Conservation (phyloP, 1,140 invertebrate species). For the Eumaeus atala region DNA sequence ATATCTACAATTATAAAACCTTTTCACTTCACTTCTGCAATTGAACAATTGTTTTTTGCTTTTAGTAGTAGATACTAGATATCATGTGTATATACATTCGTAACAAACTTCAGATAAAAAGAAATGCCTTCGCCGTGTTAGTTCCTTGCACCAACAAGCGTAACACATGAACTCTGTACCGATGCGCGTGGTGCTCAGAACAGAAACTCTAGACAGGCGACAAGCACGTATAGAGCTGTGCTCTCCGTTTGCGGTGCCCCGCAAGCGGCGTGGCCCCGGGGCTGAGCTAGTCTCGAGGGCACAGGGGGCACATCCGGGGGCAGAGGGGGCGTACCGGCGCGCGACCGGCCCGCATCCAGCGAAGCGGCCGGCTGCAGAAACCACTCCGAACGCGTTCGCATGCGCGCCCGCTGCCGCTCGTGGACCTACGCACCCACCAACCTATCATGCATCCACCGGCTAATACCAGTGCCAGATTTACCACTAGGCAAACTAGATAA, state of each 20-base stretch:
- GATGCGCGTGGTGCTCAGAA: conserved; percentile 60
- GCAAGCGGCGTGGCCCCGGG: conserved; percentile 26
- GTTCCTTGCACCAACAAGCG: conserved; percentile 32
- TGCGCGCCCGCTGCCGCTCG: conserved; percentile 93
- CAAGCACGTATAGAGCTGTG: conserved; percentile 69
- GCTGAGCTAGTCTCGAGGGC: conserved; percentile 22
- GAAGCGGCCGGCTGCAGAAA: conserved; percentile 86
- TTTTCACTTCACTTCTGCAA: no score
- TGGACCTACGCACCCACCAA: conserved; percentile 81
- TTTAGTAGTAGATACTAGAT: no score
- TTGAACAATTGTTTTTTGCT: no score
- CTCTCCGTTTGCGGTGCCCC: conserved; percentile 43
- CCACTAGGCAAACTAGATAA: no score
- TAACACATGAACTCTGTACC: conserved; percentile 54
- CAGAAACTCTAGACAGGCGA: conserved; percentile 74
- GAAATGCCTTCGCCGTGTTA: conserved; percentile 22
- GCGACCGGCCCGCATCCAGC: conserved; percentile 71
- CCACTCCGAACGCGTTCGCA: conserved; percentile 95
- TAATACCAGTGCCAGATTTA: no score
- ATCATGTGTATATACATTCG: no score
- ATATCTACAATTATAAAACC: no score
- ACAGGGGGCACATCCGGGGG: conserved; percentile 14
- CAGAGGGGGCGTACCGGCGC: conserved; percentile 67
- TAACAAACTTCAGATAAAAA: background rate
- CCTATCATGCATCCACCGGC: conserved; percentile 14